These are phyloP conservation scores for Anthopleura sola DNA, from an alignment of 64 coral and sea anemone species.

Conservation along the genomic window DNA sequence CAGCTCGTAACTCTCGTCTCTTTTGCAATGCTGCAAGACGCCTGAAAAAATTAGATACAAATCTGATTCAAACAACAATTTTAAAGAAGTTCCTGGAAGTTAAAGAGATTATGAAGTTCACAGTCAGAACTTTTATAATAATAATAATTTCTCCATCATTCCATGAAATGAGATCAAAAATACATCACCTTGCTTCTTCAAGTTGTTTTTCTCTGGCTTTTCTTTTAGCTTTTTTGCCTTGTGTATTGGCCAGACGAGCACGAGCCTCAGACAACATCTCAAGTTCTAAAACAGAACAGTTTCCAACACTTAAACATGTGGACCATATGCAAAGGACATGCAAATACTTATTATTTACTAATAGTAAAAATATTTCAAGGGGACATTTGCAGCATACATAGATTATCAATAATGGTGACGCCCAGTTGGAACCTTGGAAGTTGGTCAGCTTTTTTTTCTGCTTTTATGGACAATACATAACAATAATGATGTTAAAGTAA, in stretches of 20 bases:
- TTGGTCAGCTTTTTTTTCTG: too few species aligned
- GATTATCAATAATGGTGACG: too few species aligned
- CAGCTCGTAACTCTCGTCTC: constrained; percentile 84
- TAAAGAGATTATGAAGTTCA: too few species aligned
- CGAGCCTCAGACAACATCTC: constrained; percentile 99
- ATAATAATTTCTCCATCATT: too few species aligned
- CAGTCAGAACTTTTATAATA: too few species aligned
- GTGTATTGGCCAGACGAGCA: constrained; percentile 97
- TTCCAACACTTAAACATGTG: neutral
- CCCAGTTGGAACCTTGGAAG: too few species aligned
- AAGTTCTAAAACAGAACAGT: constrained; percentile 59
- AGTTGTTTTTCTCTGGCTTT: constrained; percentile 99
- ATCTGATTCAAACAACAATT: neutral
- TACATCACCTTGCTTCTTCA: constrained; percentile 82
- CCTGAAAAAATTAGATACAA: constrained; percentile 17
- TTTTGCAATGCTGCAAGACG: constrained; percentile 94
- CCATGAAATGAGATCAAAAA: neutral
- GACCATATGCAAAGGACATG: neutral
- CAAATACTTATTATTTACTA: too few species aligned
- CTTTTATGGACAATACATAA: too few species aligned
- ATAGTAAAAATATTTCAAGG: too few species aligned
- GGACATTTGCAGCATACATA: neutral
- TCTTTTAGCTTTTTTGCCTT: constrained; percentile 98
- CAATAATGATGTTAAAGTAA: too few species aligned
- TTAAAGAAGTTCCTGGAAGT: neutral